Percentiles rank a stretch among this genome's conserved stretches.
Evolutionary conservation across 2,888 invertebrate genomes (phyloP).

Genomic region (Amblyjoppa fuscipennis): DNA sequence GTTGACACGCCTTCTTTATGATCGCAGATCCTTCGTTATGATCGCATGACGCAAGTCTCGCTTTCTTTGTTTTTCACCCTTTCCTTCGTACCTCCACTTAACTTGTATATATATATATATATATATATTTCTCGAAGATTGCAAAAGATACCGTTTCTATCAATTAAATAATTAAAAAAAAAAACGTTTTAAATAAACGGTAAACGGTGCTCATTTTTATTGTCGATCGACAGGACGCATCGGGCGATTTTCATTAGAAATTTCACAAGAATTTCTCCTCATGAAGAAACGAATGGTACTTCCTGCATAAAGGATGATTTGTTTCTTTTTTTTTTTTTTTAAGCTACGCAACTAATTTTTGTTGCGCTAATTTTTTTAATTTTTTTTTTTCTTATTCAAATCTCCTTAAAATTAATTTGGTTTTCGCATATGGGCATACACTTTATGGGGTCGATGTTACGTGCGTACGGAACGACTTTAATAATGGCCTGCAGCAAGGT

Average conservation of each 20-base stretch:
- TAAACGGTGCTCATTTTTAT: too few species aligned
- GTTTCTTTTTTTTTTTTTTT: too few species aligned
- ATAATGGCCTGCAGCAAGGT: background rate
- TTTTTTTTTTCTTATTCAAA: background rate
- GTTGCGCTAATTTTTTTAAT: too few species aligned
- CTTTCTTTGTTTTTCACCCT: slow-evolving; percentile 39
- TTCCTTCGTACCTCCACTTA: slow-evolving; percentile 10
- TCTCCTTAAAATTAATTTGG: background rate
- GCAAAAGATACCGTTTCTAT: background rate
- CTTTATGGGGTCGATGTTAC: background rate
- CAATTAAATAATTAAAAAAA: too few species aligned
- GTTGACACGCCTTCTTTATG: slow-evolving; percentile 76
- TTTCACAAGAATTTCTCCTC: too few species aligned
- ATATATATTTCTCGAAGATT: background rate
- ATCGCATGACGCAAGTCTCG: slow-evolving; percentile 60
- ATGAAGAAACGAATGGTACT: too few species aligned
- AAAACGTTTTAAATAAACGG: background rate
- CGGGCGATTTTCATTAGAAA: too few species aligned
- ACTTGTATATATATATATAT: background rate
- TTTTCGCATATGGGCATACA: background rate
- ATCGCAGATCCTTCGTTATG: slow-evolving; percentile 75
- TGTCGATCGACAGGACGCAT: too few species aligned
- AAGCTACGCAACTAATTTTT: too few species aligned
- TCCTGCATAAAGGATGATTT: too few species aligned
- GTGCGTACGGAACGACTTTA: slow-evolving; percentile 1